Conservation (phyloP, 2,888 invertebrate species). For the Cactoblastis cactorum region DNA sequence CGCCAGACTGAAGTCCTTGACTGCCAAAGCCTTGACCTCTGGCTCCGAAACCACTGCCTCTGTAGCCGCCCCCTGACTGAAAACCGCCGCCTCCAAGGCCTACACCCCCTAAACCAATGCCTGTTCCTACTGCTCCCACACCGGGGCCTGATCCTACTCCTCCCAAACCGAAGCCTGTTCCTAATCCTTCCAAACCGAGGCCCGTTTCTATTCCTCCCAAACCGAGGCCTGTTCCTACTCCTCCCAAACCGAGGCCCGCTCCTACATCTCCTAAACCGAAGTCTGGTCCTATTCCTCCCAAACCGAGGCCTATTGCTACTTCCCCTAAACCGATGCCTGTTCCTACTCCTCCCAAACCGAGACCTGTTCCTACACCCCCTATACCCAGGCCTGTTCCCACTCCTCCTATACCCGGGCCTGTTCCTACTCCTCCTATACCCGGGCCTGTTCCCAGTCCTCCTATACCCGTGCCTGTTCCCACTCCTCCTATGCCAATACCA, state of each 20-base stretch:
- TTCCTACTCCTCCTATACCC: no score
- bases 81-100: slow-evolving; percentile 3
- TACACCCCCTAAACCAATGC: neutral
- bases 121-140: neutral
- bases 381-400: no score
- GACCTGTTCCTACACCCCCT: no score
- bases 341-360: neutral
- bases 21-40: slow-evolving; percentile 20
- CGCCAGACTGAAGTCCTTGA: slow-evolving; percentile 17
- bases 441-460: no score
- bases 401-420: no score
- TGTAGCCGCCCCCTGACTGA: slow-evolving; percentile 17
- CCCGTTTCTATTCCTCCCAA: neutral
- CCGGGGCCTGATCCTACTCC: slow-evolving; percentile 12
- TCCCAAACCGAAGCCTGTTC: neutral
- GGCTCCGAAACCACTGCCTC: slow-evolving; percentile 13
- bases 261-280: slow-evolving; percentile 7
- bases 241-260: neutral
- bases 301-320: no score
- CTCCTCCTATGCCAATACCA: neutral
- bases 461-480: no score
- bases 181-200: neutral
- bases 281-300: neutral
- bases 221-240: slow-evolving; percentile 8
- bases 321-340: no score